A percentile compares a stretch with the other conserved stretches of the same genome.
phyloP scores from a whole-genome alignment of 2,888 invertebrate genomes.

The Drosophila kuntzei region DNA sequence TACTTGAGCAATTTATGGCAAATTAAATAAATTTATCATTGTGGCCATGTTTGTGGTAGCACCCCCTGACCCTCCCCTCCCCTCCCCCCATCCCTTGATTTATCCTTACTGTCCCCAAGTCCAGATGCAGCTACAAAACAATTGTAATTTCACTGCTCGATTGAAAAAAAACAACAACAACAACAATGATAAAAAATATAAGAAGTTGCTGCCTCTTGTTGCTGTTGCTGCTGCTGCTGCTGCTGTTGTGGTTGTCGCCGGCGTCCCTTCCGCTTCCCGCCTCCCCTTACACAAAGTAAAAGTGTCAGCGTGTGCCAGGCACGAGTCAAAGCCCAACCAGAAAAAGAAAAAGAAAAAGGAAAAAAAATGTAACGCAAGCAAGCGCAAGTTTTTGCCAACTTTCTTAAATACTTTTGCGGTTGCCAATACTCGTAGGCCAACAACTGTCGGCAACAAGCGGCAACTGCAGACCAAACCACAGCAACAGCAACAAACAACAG shows the following conservation, averaged over 20 bases:
- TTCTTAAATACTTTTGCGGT: slow-evolving; percentile 79
- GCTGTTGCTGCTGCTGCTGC: slow-evolving; percentile 23
- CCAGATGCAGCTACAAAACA: slow-evolving; percentile 47
- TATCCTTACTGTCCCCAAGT: slow-evolving; percentile 1
- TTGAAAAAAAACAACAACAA: slow-evolving; percentile 25
- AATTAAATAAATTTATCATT: slow-evolving; percentile 83
- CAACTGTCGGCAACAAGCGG: slow-evolving; percentile 8
- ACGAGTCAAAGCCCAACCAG: slow-evolving; percentile 32
- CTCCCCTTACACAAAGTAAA: slow-evolving; percentile 61
- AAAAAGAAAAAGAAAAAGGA: slow-evolving; percentile 22
- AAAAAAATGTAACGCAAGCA: slow-evolving; percentile 33
- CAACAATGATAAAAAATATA: slow-evolving; percentile 19
- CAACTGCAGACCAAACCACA: slow-evolving; percentile 17
- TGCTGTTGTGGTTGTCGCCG: slow-evolving; percentile 18
- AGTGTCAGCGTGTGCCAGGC: slow-evolving; percentile 78
- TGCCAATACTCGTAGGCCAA: slow-evolving; percentile 27
- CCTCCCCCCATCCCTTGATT: not conserved
- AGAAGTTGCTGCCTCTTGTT: slow-evolving; percentile 24
- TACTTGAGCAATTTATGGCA: slow-evolving; percentile 78
- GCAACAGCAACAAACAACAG: slow-evolving; percentile 25
- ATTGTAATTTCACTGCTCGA: slow-evolving; percentile 55
- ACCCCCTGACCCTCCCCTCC: not conserved
- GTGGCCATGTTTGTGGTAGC: slow-evolving; percentile 55
- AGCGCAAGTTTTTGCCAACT: slow-evolving; percentile 62
- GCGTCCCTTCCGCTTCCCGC: not conserved